Evolutionary conservation across 2,888 invertebrate genomes (phyloP).

Genomic region (Rhopalosiphum nymphaeae): DNA sequence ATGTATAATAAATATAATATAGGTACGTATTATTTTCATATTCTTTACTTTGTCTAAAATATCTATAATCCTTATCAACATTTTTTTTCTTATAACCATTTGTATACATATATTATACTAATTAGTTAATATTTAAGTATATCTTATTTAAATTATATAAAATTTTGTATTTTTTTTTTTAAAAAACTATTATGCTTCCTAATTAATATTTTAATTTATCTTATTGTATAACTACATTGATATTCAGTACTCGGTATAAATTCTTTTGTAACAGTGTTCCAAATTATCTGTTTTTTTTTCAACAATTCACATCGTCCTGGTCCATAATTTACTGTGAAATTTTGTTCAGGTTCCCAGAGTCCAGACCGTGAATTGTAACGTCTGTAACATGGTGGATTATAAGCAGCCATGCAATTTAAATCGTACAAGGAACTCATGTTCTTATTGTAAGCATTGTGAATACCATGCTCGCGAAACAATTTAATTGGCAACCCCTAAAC

Average conservation of each 20-base stretch:
- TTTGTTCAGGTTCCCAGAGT: background rate
- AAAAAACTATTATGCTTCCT: background rate
- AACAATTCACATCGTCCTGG: slow-evolving; percentile 25
- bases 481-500: slow-evolving; percentile 25
- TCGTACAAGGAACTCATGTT: slow-evolving; percentile 43
- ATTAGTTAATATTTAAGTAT: background rate
- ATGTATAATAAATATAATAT: background rate
- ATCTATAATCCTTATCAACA: background rate
- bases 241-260: slow-evolving; percentile 27
- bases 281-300: background rate
- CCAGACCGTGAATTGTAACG: background rate
- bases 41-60: background rate
- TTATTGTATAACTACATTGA: slow-evolving; percentile 20
- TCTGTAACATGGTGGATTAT: background rate
- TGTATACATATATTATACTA: background rate
- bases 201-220: background rate
- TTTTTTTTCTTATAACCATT: background rate
- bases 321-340: slow-evolving; percentile 20
- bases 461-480: slow-evolving; percentile 8
- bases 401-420: slow-evolving; percentile 28
- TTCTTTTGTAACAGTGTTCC: background rate
- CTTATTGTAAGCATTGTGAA: background rate
- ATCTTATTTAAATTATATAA: background rate
- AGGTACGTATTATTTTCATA: background rate
- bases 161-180: background rate